Conservation (phyloP, 2,113 vertebrate genomes). For the Seriola aureovittata region DNA sequence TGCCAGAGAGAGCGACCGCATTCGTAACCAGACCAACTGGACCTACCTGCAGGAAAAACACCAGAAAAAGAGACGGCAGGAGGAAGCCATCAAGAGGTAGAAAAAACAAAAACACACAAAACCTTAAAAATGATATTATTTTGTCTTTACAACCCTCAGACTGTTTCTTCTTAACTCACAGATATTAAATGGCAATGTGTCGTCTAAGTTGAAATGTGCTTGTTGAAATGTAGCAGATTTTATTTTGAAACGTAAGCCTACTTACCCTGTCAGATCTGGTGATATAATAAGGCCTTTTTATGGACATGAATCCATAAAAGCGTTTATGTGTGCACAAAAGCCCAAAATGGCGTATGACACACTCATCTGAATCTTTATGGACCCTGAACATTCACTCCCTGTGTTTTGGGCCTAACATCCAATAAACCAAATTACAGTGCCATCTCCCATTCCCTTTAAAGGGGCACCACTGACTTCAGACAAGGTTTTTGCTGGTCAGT, state of each 20-base stretch:
- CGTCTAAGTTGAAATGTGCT: not conserved
- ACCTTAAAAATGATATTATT: not conserved
- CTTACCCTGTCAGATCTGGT: not conserved
- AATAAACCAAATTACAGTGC: no score
- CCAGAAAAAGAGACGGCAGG: constrained; percentile 94
- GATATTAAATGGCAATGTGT: no score
- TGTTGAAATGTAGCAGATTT: not conserved
- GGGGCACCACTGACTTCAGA: no score
- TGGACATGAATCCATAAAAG: no score
- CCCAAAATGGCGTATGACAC: no score
- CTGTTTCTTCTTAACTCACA: not conserved
- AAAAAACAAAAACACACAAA: not conserved
- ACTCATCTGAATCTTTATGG: no score
- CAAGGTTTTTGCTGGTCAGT: no score
- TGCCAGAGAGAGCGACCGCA: constrained; percentile 94
- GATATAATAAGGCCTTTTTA: not conserved
- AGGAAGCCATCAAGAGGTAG: constrained; percentile 95
- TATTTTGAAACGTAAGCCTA: not conserved
- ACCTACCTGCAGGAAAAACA: constrained; percentile 96
- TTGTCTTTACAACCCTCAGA: not conserved
- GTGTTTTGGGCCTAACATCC: no score
- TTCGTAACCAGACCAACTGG: constrained; percentile 95
- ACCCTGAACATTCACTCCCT: no score
- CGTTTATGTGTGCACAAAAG: no score
- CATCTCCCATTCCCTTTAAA: no score